Percentiles rank a stretch among this genome's conserved stretches.
phyloP scores from a whole-genome alignment of 2,113 vertebrate species.

The Osmerus mordax region DNA sequence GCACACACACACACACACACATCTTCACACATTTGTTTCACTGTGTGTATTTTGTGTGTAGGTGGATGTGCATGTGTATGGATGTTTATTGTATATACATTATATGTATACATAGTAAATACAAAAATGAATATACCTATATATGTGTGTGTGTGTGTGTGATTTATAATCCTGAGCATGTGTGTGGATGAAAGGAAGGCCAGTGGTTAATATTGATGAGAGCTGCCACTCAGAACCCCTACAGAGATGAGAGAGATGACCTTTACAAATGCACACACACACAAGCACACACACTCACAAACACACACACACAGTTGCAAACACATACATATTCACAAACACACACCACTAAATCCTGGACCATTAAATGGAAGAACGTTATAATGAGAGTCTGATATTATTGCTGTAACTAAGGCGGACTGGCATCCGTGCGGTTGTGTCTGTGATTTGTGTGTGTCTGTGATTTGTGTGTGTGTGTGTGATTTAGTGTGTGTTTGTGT shows the following conservation, averaged over 20 bases:
- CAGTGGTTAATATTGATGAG: slow-evolving; percentile 73
- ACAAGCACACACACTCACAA: slow-evolving; percentile 12
- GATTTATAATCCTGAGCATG: slow-evolving; percentile 11
- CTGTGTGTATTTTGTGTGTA: slow-evolving; percentile 2
- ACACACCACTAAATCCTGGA: not conserved
- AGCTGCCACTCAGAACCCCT: slow-evolving; percentile 58
- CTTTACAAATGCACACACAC: slow-evolving; percentile 50
- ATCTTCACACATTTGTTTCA: not conserved
- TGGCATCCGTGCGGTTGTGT: not conserved
- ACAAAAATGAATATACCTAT: not conserved
- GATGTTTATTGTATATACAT: slow-evolving; percentile 51
- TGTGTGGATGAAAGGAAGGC: slow-evolving; percentile 65
- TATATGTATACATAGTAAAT: no score
- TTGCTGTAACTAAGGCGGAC: slow-evolving; percentile 6
- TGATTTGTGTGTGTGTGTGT: no score
- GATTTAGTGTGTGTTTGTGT: no score
- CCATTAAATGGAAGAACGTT: not conserved
- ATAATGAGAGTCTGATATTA: slow-evolving; percentile 13
- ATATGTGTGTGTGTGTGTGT: slow-evolving; percentile 10
- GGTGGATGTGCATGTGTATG: slow-evolving; percentile 40
- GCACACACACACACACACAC: not conserved
- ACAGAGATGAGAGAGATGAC: slow-evolving; percentile 66
- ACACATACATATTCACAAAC: not conserved
- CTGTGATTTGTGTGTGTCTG: no score
- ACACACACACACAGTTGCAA: slow-evolving; percentile 5